Base-by-base conservation (phyloP, 2,797 vertebrate species). In the Limosa lapponica region DNA sequence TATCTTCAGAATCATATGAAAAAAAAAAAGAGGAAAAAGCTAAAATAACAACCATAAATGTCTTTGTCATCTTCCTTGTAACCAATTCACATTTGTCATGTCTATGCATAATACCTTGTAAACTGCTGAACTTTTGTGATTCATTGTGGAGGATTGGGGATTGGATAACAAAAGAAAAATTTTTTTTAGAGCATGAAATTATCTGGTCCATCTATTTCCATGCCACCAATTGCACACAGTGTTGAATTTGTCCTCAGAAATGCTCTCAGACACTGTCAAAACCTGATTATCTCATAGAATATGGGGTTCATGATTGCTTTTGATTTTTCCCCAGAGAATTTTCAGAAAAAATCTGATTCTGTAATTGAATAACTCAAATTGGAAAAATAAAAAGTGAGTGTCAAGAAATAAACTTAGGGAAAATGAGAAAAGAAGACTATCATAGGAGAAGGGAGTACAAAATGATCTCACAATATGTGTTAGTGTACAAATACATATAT, bases 81-180 rank as follows among this genome's bases (percentile, higher is more conserved):
- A 69, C 6, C 15, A 78, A 69, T n/a, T 9, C 16, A 15, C 28
- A 19, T 89, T 71, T 43, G 16, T 70, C 36, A 52, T 74, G 52
- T 3, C 4, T 44, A 7, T 16, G 5, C 2, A 8, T 39, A 46
- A 32, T 44, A 39, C 0, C 4, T 55, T 19, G 4, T 25, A 55
- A 12, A 2, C 13, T 59, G 28, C 1, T 65, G 44, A 69, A 8
- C 8, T 44, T 61, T 72, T 43, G 52, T 0, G 2, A 39, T 46
- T 16, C 27, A 18, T 0, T 4, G 30, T 24, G 54, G 12, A 58
- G 14, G 4, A 51, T 0, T 48, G 18, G 16, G 41, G 32, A 32
- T 34, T 24, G 10, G 8, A 43, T 28, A 64, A 30, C 2, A 34
- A 51, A 81, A 13, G 23, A 28, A 28, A 0, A 7, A 1, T 0